These are phyloP conservation scores for Sycophila sp. DNA, from an alignment of 1,140 invertebrate genomes.

Conservation along the genomic window DNA sequence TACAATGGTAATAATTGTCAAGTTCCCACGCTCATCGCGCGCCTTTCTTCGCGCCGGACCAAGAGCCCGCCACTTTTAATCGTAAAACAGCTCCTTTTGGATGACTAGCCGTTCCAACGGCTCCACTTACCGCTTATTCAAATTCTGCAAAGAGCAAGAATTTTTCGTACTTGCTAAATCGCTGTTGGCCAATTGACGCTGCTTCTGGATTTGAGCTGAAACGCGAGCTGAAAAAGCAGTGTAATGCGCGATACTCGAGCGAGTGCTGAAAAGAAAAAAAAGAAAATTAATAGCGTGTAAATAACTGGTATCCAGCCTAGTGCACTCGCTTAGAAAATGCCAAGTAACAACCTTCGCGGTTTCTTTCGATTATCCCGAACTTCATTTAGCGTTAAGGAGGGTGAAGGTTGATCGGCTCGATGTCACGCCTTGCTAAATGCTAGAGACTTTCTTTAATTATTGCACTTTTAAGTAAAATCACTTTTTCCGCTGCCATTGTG, in stretches of 20 bases:
- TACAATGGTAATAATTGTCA: slow-evolving; percentile 58
- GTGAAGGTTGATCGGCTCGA: slow-evolving; percentile 14
- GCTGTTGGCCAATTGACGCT: no score
- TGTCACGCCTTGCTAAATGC: slow-evolving; percentile 16
- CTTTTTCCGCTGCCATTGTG: no score
- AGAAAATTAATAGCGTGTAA: no score
- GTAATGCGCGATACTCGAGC: no score
- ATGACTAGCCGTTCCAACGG: background rate
- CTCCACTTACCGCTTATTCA: no score
- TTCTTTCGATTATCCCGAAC: slow-evolving; percentile 31
- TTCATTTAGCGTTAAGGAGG: slow-evolving; percentile 25
- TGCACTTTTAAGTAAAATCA: no score
- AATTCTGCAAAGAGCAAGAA: no score
- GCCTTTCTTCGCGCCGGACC: background rate
- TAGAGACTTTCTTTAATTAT: slow-evolving; percentile 21
- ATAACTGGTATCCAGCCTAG: background rate
- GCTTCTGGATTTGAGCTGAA: no score
- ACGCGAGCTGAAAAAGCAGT: no score
- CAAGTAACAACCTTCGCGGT: slow-evolving; percentile 25
- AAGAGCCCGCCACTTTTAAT: background rate
- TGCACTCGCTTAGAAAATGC: slow-evolving; percentile 13
- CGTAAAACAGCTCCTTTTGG: background rate
- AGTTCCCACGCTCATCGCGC: slow-evolving; percentile 52
- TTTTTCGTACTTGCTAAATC: no score
- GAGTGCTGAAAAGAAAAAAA: no score